phyloP scores from a whole-genome alignment of 2,113 vertebrate species.

The Peromyscus maniculatus region DNA sequence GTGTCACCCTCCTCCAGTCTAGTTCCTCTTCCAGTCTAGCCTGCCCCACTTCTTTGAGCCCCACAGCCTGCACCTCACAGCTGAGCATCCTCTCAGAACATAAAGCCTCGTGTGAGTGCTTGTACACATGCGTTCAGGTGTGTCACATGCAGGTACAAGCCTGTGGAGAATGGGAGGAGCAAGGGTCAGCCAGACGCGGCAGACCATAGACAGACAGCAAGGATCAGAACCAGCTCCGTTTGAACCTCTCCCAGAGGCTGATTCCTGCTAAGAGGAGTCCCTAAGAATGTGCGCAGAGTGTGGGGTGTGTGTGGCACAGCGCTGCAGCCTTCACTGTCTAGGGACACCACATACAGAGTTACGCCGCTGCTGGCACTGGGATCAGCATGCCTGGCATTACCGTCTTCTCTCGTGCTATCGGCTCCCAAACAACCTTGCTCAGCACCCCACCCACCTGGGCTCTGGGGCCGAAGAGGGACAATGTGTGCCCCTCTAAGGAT shows the following conservation, averaged over 20 bases:
- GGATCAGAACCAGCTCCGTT: not conserved
- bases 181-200: not conserved
- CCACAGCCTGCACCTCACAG: not conserved
- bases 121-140: not conserved
- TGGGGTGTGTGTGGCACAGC: not conserved
- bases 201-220: not conserved
- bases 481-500: not conserved
- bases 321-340: not conserved
- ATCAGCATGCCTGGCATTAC: not conserved
- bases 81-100: not conserved
- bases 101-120: not conserved
- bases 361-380: not conserved
- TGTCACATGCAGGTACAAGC: not conserved
- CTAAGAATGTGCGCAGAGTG: not conserved
- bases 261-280: not conserved
- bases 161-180: not conserved
- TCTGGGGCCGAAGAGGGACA: not conserved
- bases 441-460: not conserved
- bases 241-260: not conserved
- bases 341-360: not conserved
- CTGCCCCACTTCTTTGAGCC: not conserved
- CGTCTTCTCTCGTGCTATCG: not conserved
- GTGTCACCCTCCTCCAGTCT: not conserved
- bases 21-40: not conserved
- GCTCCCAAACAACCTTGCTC: not conserved